Evolutionary conservation across 2,113 vertebrate species (phyloP).

Genomic region (Pardalotus punctatus): DNA sequence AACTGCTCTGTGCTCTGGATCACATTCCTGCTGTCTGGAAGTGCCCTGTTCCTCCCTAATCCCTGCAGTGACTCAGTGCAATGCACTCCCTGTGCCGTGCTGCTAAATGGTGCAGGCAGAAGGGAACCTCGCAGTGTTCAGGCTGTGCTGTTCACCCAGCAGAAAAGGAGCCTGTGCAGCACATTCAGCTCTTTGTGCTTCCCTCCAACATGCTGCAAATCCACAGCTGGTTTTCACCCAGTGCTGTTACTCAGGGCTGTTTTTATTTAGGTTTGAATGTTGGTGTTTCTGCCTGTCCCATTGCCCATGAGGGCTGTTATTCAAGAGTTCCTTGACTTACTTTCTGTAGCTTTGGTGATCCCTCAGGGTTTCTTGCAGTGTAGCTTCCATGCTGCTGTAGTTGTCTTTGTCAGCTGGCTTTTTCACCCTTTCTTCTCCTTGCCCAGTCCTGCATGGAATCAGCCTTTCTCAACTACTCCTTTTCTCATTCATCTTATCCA

Average conservation of each 20-base stretch:
- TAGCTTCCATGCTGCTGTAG: neutral
- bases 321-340: neutral
- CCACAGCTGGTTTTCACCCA: neutral
- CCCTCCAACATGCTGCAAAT: neutral
- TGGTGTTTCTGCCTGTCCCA: neutral
- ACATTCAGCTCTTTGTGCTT: neutral
- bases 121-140: constrained; percentile 21
- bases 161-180: neutral
- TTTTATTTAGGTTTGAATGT: neutral
- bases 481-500: neutral
- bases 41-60: constrained; percentile 40
- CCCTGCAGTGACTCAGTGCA: constrained; percentile 39
- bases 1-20: neutral
- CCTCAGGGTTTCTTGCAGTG: neutral
- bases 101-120: constrained; percentile 61
- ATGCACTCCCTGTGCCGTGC: constrained; percentile 33
- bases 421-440: neutral
- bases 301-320: neutral
- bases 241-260: neutral
- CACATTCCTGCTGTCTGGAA: neutral
- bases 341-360: neutral
- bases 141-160: neutral
- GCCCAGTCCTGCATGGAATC: neutral
- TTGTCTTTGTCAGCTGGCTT: neutral
- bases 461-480: neutral